These are phyloP conservation scores for Therioaphis trifolii DNA, from an alignment of 2,888 invertebrate genomes.

Conservation along the genomic window DNA sequence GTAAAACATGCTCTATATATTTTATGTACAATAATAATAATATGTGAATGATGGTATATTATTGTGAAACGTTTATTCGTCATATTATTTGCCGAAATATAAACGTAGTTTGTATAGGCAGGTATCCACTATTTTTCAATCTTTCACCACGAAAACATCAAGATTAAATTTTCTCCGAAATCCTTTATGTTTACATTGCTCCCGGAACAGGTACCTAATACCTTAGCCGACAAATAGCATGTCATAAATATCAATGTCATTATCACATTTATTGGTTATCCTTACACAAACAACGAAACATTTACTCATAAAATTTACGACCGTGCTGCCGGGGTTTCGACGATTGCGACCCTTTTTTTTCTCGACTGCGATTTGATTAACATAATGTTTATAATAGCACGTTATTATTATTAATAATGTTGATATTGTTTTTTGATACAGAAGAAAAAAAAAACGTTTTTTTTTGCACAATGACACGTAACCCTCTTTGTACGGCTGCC, in stretches of 20 bases:
- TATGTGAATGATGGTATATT: too few relatives aligned
- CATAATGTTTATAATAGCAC: not conserved
- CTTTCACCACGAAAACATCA: not conserved
- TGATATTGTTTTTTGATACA: not conserved
- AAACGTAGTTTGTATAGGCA: too few relatives aligned
- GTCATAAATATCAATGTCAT: slow-evolving; percentile 42
- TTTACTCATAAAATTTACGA: slow-evolving; percentile 22
- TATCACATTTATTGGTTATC: slow-evolving; percentile 12
- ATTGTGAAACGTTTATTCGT: too few relatives aligned
- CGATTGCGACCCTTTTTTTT: not conserved
- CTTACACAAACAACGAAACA: not conserved
- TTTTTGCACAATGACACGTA: not conserved
- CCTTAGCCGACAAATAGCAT: not conserved
- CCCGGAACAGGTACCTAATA: not conserved
- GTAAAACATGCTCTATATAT: too few relatives aligned
- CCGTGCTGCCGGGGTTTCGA: slow-evolving; percentile 9
- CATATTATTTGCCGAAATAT: too few relatives aligned
- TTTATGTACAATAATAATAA: too few relatives aligned
- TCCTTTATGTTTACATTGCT: slow-evolving; percentile 15
- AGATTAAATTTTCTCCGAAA: not conserved
- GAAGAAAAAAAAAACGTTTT: not conserved
- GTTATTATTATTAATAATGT: not conserved
- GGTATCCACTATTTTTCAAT: too few relatives aligned
- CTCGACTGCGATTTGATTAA: slow-evolving; percentile 2
- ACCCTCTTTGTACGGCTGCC: not conserved